Evolutionary conservation across 2,888 invertebrate species (phyloP), one percentile per base, ranked within the genome.

Genomic region (Diachrysia chrysitis): DNA sequence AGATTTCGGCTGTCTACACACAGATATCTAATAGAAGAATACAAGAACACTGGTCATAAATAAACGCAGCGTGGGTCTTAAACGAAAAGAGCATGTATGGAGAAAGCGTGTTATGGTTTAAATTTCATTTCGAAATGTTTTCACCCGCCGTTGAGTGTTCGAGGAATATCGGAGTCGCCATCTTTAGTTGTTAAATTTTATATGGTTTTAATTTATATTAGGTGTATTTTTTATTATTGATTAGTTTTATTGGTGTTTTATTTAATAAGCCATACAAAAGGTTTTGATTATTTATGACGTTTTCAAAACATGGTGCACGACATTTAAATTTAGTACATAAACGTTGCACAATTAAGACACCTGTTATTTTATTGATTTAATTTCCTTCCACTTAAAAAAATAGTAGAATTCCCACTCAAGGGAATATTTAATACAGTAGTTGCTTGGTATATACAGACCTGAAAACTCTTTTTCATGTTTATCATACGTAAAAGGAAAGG

Each of bases 11-110:
- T 60, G 58, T 29, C 48, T 51, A 29, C 42, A 16, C 62, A 29
- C 42, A 57, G 58, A 29, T 29, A n/a, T n/a, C n/a, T 35, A 58
- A 32, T 32, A 32, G 32, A 10, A 46, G 46, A 53, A 53, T 69
- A 64, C 61, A 69, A 51, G 57, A 61, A 62, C 25, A 2, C 42
- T 29, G 17, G 25, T 57, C 42, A 56, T 42, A 73, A 78, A 78
- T 78, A 78, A 37, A 73, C 74, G 55, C 48, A 17, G 74, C 69
- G 63, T 73, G 68, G 74, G 74, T 61, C 78, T 73, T 29, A 56
- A 25, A 37, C 14, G 37, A 17, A 37, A 63, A 57, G 17, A 58
- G 9, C 21, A 70, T 25, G 5, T 64, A 76, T 57, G 32, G 23
- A 21, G n/a, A 51, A 54, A 51, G 42, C 2, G 0, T n/a, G 25